Evolutionary conservation across 2,797 vertebrate species (phyloP).

Genomic region (Phalanger gymnotis): DNA sequence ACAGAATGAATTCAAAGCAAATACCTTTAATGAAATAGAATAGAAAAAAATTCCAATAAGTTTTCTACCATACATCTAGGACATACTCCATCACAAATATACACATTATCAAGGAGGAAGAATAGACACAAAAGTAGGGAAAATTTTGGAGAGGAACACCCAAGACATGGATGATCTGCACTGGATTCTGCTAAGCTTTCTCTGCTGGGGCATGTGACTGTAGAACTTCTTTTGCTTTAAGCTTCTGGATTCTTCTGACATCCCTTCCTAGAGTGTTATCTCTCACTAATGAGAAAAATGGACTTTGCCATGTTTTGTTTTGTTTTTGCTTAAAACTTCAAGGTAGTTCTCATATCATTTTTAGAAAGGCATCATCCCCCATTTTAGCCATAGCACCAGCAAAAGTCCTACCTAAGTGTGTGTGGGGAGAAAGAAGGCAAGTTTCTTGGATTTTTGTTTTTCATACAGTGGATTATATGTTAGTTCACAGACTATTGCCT

Average conservation of each 20-base stretch:
- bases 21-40: neutral
- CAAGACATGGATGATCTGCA: neutral
- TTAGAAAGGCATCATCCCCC: neutral
- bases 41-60: neutral
- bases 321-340: neutral
- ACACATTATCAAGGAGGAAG: neutral
- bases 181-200: neutral
- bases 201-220: neutral
- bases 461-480: neutral
- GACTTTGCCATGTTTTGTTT: neutral
- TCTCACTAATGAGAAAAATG: no score
- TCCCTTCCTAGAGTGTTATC: no score
- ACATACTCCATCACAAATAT: neutral
- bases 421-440: no score
- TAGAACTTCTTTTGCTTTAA: neutral
- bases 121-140: neutral
- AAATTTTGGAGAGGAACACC: neutral
- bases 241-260: neutral
- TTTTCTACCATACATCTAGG: neutral
- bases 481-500: neutral
- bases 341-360: neutral
- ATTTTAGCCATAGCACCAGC: neutral
- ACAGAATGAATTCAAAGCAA: neutral
- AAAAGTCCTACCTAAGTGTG: neutral
- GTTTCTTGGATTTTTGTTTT: neutral